Evolutionary conservation across 2,797 vertebrate genomes (phyloP).

Genomic region (Clarias pachynema): DNA sequence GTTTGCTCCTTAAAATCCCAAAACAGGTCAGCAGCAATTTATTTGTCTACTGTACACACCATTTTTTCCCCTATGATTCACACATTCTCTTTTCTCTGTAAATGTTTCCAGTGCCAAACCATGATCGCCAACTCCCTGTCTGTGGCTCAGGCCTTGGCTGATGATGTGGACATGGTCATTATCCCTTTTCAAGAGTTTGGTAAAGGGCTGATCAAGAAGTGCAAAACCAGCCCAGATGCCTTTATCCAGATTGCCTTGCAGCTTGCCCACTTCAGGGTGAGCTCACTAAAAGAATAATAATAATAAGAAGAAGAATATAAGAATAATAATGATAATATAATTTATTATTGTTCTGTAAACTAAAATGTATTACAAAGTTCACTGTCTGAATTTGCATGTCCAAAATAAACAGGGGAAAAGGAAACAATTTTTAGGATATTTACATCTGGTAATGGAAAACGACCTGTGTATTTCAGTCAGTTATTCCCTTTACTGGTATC

Average conservation of each 20-base stretch:
- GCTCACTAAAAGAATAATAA: background rate
- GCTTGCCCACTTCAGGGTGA: conserved; percentile 90
- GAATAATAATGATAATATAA: background rate
- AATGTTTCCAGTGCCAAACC: conserved; percentile 82
- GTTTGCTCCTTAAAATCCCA: background rate
- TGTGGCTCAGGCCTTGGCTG: conserved; percentile 79
- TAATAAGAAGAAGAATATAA: background rate
- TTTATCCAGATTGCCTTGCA: conserved; percentile 94
- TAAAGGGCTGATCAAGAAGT: conserved; percentile 93
- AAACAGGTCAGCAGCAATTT: conserved; percentile 5
- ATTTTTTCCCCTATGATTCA: background rate
- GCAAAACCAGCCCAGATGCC: conserved; percentile 91
- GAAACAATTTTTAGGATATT: background rate
- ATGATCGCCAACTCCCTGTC: conserved; percentile 83
- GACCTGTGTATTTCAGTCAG: background rate
- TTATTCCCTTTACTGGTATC: background rate
- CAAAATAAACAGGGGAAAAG: background rate
- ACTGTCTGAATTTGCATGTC: background rate
- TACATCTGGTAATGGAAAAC: background rate
- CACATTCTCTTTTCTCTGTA: conserved; percentile 22
- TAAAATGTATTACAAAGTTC: background rate
- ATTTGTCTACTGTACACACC: background rate
- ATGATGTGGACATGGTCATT: conserved; percentile 89
- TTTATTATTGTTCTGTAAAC: background rate
- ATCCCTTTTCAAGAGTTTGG: conserved; percentile 88